phyloP scores from a whole-genome alignment of 2,113 vertebrate genomes.

The Pituophis catenifer region DNA sequence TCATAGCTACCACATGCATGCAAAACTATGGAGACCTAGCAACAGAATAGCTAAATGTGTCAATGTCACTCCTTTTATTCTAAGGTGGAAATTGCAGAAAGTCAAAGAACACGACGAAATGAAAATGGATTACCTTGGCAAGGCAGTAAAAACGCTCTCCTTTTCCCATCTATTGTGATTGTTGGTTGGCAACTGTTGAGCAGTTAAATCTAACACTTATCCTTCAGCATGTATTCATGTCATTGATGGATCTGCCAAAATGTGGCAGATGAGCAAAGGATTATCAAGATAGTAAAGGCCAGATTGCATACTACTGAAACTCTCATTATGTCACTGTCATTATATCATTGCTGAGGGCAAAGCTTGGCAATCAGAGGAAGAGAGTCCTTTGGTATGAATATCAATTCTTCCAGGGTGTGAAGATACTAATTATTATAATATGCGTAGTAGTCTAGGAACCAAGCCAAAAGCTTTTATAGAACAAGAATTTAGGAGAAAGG shows the following conservation, averaged over 20 bases:
- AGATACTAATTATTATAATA: not conserved
- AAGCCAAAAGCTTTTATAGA: not conserved
- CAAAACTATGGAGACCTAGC: slow-evolving; percentile 1
- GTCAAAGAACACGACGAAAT: not conserved
- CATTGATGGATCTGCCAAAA: not conserved
- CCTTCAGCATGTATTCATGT: not conserved
- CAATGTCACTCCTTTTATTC: not conserved
- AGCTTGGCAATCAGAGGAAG: not conserved
- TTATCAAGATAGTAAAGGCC: not conserved
- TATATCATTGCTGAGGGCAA: not conserved
- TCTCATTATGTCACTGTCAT: not conserved
- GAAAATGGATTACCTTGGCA: not conserved
- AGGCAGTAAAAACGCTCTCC: not conserved
- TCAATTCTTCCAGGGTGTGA: not conserved
- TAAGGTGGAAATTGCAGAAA: slow-evolving; percentile 7
- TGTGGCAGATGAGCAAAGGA: not conserved
- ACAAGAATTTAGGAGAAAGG: not conserved
- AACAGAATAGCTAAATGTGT: slow-evolving; percentile 4
- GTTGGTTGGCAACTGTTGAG: not conserved
- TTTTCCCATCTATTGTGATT: not conserved
- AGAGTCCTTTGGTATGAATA: not conserved
- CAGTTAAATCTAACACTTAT: not conserved
- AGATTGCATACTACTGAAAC: not conserved
- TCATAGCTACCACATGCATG: slow-evolving; percentile 22
- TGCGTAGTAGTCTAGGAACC: not conserved